Evolutionary conservation across 2,888 invertebrate genomes (phyloP).

Genomic region (Trilocha varians): DNA sequence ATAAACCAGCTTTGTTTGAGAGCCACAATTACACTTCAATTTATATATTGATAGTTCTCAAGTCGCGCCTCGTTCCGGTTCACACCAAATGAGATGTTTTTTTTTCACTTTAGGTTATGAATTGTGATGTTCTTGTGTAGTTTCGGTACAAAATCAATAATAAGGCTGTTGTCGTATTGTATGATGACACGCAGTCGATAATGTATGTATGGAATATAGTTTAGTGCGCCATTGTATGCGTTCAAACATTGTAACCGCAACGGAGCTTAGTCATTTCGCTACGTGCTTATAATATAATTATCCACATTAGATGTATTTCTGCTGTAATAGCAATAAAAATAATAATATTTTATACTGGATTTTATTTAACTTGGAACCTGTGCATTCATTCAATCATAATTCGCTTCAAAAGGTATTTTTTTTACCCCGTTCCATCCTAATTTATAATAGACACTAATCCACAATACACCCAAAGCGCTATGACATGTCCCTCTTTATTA

Average conservation of each 20-base stretch:
- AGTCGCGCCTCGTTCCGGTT: too few species aligned
- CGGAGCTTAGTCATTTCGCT: conserved; percentile 22
- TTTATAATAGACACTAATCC: too few species aligned
- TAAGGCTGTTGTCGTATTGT: too few species aligned
- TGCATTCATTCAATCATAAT: too few species aligned
- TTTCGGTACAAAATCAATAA: conserved; percentile 29
- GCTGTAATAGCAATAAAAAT: conserved; percentile 49
- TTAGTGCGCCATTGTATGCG: background rate
- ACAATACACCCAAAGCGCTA: too few species aligned
- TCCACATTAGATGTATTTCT: conserved; percentile 30
- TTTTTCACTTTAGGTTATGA: conserved; percentile 11
- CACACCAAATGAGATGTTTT: too few species aligned
- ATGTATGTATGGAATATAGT: background rate
- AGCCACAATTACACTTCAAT: too few species aligned
- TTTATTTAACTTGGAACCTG: conserved; percentile 81
- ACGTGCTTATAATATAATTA: conserved; percentile 22
- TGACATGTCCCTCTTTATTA: too few species aligned
- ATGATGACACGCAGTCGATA: conserved; percentile 13
- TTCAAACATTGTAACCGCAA: conserved; percentile 5
- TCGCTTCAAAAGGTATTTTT: too few species aligned
- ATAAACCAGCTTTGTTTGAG: too few species aligned
- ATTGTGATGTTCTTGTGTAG: conserved; percentile 23
- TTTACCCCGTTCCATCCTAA: too few species aligned
- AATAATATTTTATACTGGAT: conserved; percentile 29
- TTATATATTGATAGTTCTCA: too few species aligned